Percentiles rank a stretch among this genome's conserved stretches.
These are phyloP conservation scores for Agriotes lineatus DNA, from an alignment of 2,888 invertebrate genomes.

Conservation along the genomic window DNA sequence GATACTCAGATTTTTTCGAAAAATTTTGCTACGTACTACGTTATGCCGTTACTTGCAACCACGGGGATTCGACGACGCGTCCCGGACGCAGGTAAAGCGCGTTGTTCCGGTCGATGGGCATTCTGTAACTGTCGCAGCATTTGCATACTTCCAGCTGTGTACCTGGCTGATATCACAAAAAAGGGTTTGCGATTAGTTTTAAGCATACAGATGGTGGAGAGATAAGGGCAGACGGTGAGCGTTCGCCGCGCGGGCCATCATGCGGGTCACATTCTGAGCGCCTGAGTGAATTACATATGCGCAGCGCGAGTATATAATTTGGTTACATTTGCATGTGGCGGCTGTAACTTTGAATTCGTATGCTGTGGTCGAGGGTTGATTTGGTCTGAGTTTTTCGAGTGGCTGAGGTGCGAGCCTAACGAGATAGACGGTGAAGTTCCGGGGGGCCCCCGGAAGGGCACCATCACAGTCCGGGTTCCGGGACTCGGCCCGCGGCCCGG, in stretches of 20 bases:
- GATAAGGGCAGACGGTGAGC: conserved; percentile 53
- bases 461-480: conserved; percentile 39
- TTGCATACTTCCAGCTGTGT: conserved; percentile 51
- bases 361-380: conserved; percentile 51
- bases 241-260: conserved; percentile 9
- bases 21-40: conserved; percentile 9
- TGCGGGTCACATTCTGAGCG: conserved; percentile 46
- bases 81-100: conserved; percentile 37
- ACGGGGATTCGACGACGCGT: neutral
- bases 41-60: neutral
- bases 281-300: conserved; percentile 63
- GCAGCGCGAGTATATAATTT: conserved; percentile 65
- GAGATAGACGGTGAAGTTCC: conserved; percentile 41
- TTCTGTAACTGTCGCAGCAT: conserved; percentile 55
- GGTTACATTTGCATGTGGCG: conserved; percentile 67
- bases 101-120: conserved; percentile 52
- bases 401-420: conserved; percentile 37
- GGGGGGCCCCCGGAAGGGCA: conserved; percentile 28
- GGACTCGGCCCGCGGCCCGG: conserved; percentile 61
- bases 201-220: conserved; percentile 56
- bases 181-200: conserved; percentile 50
- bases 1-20: neutral
- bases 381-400: conserved; percentile 44
- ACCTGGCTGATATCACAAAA: conserved; percentile 54
- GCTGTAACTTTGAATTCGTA: conserved; percentile 58